Base-by-base conservation (phyloP, 2,888 invertebrate genomes). In the Chrysodeixis includens region DNA sequence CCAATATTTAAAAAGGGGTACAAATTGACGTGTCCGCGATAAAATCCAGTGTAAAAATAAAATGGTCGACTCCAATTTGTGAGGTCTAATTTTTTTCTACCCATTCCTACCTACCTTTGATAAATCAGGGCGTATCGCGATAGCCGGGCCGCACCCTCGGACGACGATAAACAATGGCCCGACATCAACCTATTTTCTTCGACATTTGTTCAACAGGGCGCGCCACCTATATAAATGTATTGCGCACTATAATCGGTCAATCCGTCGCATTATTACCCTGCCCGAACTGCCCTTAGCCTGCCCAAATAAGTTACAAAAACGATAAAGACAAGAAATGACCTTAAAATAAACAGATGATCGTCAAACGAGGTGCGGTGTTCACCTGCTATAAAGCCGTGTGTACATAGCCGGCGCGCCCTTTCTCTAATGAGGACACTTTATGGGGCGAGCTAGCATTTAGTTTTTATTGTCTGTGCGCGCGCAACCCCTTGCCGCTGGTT, bases 311-410 rank as follows among this genome's bases (percentile, higher is more conserved):
- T 81, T 74, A 79, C 79, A 90, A 90, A 88, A 86, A 84, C 91
- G 86, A 91, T 92, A 93, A 91, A 93, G 88, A 89, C 88, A 89
- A 89, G 84, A 86, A 84, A 90, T 88, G 91, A 87, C 91, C 93
- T 93, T 93, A 92, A 93, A 94, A 93, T 91, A 94, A 92, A 94
- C 93, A 94, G 92, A 92, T 92, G 90, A 93, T 92, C 90, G 85
- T 77, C 85, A 83, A 92, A 93, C 90, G 88, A 90, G 90, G 90
- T 88, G 83, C 83, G 90, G 90, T 89, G 82, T 85, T 83, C 83
- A 90, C 90, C 88, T 89, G 90, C 91, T 88, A 92, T 94, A 94
- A 93, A 93, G 88, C 86, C 79, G 86, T 92, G 90, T 90, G 85
- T 87, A 89, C 83, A 90, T 86, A 88, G 87, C 85, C 74, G 91